Evolutionary conservation across 2,113 vertebrate genomes (phyloP), one percentile per base, ranked within the genome.

Genomic region (Pelodiscus sinensis): DNA sequence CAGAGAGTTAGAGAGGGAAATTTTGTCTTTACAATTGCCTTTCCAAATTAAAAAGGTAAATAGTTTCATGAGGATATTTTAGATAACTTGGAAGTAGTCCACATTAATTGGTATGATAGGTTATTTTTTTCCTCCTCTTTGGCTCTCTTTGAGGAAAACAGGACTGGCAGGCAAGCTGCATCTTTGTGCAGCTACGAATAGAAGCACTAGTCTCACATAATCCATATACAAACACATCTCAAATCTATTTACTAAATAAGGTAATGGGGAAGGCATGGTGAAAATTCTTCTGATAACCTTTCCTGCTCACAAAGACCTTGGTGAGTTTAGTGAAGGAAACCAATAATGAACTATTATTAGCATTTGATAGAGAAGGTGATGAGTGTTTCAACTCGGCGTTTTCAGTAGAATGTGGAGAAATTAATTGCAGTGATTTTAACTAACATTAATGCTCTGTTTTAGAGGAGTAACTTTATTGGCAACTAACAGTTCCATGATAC

Each of bases 161-260:
- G 89, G 58, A 68, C 65, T 27, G 82, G 86, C 62, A 54, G 80
- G 5, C 58, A 82, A 54, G 75, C 51, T 87, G 10, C 13, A 1
- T 56, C 88, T 91, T 83, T 50, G 8, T 82, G 54, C 15, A 84
- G 68, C 97, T 95, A 92, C 94, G 97, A 97, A 97, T 97, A 97
- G 97, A 94, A 96, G 82, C 86, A 44, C n/a, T 21, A 91, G 85
- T 90, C 88, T 85, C 65, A 79, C 51, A 73, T 92, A 82, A 94
- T 96, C 95, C 79, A 77, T 38, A 80, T 85, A 95, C 78, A 62
- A 57, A 24, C 62, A 9, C 65, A 90, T 91, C 62, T 9, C 88
- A 86, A 56, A 82, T 95, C 96, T 96, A 92, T 87, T 97, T 96
- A 94, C 96, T 95, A 97, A 95, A 95, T 97, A 96, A 97, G 94